Conservation (phyloP, 2,113 vertebrate species). For the Indicator indicator region DNA sequence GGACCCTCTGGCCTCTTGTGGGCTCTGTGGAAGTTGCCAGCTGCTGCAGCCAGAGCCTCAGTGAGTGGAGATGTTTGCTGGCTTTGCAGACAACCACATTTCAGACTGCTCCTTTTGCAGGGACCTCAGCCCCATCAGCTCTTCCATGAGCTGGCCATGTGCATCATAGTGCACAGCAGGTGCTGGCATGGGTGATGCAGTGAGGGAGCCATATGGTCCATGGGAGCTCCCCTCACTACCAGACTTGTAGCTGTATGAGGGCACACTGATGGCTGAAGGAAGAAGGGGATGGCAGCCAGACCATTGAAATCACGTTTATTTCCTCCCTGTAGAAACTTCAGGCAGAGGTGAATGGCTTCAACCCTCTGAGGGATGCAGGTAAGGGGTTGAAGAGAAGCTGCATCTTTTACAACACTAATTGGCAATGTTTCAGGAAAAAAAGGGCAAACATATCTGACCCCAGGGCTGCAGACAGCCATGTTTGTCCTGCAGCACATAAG, state of each 20-base stretch:
- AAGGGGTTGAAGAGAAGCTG: not conserved
- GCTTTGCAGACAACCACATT: not conserved
- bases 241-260: not conserved
- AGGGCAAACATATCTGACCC: not conserved
- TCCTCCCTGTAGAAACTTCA: not conserved
- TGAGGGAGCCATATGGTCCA: not conserved
- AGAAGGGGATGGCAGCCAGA: accelerated
- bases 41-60: not conserved
- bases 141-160: not conserved
- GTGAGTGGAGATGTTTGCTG: not conserved
- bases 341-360: not conserved
- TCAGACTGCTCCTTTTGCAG: not conserved
- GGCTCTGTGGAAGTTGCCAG: not conserved
- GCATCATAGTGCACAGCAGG: accelerated
- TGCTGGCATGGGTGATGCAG: accelerated
- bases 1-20: not conserved
- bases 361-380: accelerated
- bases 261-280: not conserved
- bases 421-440: not conserved
- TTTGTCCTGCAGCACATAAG: not conserved
- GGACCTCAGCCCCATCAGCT: accelerated
- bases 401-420: not conserved
- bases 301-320: not conserved
- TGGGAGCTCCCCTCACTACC: not conserved
- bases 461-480: not conserved